phyloP scores from a whole-genome alignment of 1,140 invertebrate species.

The Leptopilina boulardi region DNA sequence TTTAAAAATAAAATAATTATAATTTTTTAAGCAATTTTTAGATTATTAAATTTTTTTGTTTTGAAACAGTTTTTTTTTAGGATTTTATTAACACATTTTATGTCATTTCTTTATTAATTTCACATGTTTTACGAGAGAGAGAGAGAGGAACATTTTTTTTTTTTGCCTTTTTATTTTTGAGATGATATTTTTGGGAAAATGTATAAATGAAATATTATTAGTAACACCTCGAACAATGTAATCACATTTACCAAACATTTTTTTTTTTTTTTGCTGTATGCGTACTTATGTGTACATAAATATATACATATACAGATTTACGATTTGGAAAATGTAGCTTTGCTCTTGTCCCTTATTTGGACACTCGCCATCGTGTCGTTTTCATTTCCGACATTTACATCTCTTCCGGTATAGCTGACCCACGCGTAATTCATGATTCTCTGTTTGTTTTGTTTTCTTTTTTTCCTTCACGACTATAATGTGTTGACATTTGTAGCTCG shows the following conservation, averaged over 20 bases:
- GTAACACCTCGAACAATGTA: not conserved
- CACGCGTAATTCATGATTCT: not conserved
- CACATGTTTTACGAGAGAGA: too few species aligned
- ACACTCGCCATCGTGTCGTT: not conserved
- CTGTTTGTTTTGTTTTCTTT: not conserved
- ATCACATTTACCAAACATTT: not conserved
- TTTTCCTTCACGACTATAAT: not conserved
- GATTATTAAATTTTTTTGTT: too few species aligned
- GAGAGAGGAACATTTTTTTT: too few species aligned
- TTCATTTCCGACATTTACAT: conserved; percentile 14
- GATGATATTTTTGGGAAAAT: too few species aligned
- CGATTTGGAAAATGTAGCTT: conserved; percentile 8
- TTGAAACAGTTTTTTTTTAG: too few species aligned
- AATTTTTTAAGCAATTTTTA: too few species aligned
- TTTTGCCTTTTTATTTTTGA: too few species aligned
- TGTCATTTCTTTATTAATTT: too few species aligned
- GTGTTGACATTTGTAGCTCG: not conserved
- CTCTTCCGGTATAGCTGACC: not conserved
- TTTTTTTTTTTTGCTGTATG: not conserved
- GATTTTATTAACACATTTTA: too few species aligned
- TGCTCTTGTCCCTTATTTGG: not conserved
- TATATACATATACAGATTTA: not conserved
- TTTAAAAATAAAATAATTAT: too few species aligned
- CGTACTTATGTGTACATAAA: too few species aligned
- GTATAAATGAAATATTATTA: not conserved